A percentile compares a stretch with the other conserved stretches of the same genome.
These are phyloP conservation scores for Nomada ruficornis DNA, from an alignment of 2,888 invertebrate genomes.

Conservation along the genomic window DNA sequence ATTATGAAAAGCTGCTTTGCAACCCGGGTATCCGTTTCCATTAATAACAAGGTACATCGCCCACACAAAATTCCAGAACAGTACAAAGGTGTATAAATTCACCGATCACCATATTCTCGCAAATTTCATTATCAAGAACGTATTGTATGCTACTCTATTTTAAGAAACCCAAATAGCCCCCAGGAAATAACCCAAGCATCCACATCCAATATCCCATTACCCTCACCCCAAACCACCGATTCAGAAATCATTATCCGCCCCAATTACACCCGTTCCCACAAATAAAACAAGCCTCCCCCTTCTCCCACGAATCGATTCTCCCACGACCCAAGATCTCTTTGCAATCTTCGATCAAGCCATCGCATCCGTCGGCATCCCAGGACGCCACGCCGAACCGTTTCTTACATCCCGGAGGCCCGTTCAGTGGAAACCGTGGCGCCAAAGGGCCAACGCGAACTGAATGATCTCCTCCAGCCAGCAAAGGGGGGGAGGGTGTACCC, in stretches of 20 bases:
- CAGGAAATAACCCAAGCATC: no score
- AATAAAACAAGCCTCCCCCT: slow-evolving; percentile 1
- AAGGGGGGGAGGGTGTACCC: neutral
- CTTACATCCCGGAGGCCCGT: neutral
- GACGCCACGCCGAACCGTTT: no score
- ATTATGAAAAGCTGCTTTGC: no score
- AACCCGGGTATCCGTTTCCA: no score
- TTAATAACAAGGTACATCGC: no score
- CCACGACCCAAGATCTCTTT: neutral
- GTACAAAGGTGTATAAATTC: no score
- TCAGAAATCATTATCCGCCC: neutral
- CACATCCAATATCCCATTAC: neutral
- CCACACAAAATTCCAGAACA: no score
- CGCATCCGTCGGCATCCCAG: no score
- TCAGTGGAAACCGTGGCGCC: neutral
- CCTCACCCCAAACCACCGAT: neutral
- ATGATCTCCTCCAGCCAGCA: slow-evolving; percentile 9
- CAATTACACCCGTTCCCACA: neutral
- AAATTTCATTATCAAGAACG: no score
- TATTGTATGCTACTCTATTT: no score
- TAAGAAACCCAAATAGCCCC: no score
- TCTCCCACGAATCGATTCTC: slow-evolving; percentile 1
- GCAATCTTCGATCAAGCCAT: neutral
- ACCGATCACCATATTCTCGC: no score
- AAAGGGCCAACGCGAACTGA: slow-evolving; percentile 1